Conservation (phyloP, 2,113 vertebrate species). For the Sylvilagus bachmani region DNA sequence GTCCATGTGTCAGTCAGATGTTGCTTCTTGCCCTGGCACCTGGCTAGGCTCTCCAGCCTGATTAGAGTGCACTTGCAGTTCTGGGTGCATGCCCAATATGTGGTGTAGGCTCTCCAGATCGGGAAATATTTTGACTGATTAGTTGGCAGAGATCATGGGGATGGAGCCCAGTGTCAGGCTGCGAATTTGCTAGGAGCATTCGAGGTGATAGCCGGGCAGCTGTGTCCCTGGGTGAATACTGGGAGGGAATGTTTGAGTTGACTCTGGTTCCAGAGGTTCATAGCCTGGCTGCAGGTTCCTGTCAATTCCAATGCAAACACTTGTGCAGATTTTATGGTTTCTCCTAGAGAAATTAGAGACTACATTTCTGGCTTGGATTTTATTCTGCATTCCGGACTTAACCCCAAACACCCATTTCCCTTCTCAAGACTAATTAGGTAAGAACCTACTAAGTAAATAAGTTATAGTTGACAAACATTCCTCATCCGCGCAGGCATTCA, state of each 20-base stretch:
- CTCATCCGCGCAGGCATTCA: neutral
- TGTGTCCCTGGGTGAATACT: slow-evolving; percentile 12
- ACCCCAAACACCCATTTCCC: slow-evolving; percentile 33
- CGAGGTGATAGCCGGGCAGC: slow-evolving; percentile 48
- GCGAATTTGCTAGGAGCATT: slow-evolving; percentile 64
- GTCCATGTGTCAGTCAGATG: slow-evolving; percentile 75
- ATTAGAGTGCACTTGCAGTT: slow-evolving; percentile 23
- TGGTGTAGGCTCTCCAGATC: slow-evolving; percentile 49
- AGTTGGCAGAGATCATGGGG: slow-evolving; percentile 60
- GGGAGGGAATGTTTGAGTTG: slow-evolving; percentile 18
- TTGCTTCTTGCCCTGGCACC: slow-evolving; percentile 66
- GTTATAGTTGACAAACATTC: slow-evolving; percentile 15
- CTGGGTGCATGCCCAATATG: slow-evolving; percentile 60
- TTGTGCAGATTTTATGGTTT: slow-evolving; percentile 69
- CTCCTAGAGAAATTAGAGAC: slow-evolving; percentile 63
- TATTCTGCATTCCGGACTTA: slow-evolving; percentile 51
- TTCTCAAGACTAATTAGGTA: slow-evolving; percentile 60
- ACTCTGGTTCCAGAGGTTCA: slow-evolving; percentile 50
- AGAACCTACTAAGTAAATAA: slow-evolving; percentile 29
- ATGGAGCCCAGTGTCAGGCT: slow-evolving; percentile 40
- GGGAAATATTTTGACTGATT: slow-evolving; percentile 70
- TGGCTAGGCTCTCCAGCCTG: slow-evolving; percentile 60
- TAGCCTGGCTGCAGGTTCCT: slow-evolving; percentile 28
- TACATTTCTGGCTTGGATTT: slow-evolving; percentile 63
- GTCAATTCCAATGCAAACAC: slow-evolving; percentile 74